Conservation (phyloP, 2,797 vertebrate genomes). For the Vireo griseus region DNA sequence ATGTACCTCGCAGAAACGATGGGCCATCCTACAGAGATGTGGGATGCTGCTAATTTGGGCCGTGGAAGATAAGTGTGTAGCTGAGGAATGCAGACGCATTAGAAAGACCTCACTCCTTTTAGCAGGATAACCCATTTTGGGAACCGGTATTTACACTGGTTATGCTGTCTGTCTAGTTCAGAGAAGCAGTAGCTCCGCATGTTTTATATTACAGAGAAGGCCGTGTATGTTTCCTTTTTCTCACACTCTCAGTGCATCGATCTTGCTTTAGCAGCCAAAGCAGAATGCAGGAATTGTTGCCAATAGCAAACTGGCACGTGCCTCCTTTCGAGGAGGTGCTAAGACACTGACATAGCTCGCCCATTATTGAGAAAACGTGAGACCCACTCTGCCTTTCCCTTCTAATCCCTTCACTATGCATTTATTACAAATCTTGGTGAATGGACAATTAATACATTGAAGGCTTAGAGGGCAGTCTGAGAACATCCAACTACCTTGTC, state of each 20-base stretch:
- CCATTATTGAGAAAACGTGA: accelerated
- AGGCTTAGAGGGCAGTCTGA: neutral
- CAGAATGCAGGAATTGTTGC: neutral
- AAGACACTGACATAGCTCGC: neutral
- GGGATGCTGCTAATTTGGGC: neutral
- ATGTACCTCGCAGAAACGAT: neutral
- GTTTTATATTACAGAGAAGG: neutral
- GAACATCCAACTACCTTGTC: neutral
- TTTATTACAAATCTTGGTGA: neutral
- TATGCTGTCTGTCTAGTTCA: neutral
- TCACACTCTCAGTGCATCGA: accelerated
- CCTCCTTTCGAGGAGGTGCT: neutral
- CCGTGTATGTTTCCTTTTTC: neutral
- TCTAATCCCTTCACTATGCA: neutral
- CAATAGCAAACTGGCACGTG: accelerated
- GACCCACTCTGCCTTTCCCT: neutral
- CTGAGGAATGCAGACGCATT: neutral
- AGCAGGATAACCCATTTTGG: neutral
- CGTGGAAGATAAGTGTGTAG: neutral
- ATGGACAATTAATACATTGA: neutral
- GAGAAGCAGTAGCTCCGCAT: neutral
- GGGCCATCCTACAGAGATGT: neutral
- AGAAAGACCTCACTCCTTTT: neutral
- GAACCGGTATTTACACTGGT: neutral
- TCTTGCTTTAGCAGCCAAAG: neutral